phyloP scores from a whole-genome alignment of 2,797 vertebrate species.

The Caiman crocodilus region DNA sequence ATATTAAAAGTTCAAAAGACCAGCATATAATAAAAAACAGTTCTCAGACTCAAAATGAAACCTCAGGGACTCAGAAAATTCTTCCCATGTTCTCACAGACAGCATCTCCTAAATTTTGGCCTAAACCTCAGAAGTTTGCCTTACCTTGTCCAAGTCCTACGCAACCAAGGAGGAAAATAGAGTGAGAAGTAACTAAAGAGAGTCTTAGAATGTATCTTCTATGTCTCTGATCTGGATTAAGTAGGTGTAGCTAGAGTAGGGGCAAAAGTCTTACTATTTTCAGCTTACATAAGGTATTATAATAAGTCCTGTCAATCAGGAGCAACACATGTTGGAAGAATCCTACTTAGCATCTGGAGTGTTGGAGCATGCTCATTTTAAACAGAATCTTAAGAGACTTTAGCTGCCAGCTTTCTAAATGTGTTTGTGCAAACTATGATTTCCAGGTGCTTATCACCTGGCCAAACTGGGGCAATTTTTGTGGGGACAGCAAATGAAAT shows the following conservation, averaged over 20 bases:
- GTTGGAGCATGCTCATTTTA: not conserved
- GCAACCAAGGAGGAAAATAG: not conserved
- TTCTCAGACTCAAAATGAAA: constrained; percentile 10
- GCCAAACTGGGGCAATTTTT: not conserved
- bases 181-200: not conserved
- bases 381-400: not conserved
- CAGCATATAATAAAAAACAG: not conserved
- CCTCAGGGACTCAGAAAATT: not conserved
- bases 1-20: not conserved
- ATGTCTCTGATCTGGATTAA: not conserved
- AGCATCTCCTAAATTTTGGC: not conserved
- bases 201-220: not conserved
- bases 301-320: not conserved
- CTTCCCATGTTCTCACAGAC: not conserved
- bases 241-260: not conserved
- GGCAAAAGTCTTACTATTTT: not conserved
- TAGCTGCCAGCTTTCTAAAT: not conserved
- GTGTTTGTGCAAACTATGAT: not conserved
- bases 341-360: not conserved
- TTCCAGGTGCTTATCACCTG: not conserved
- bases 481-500: not conserved
- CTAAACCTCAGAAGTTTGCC: not conserved
- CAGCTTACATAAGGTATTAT: not conserved
- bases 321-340: fast-evolving
- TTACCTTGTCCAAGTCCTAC: not conserved